These are phyloP conservation scores for Machimus rusticus DNA, from an alignment of 2,888 invertebrate species.

Conservation along the genomic window DNA sequence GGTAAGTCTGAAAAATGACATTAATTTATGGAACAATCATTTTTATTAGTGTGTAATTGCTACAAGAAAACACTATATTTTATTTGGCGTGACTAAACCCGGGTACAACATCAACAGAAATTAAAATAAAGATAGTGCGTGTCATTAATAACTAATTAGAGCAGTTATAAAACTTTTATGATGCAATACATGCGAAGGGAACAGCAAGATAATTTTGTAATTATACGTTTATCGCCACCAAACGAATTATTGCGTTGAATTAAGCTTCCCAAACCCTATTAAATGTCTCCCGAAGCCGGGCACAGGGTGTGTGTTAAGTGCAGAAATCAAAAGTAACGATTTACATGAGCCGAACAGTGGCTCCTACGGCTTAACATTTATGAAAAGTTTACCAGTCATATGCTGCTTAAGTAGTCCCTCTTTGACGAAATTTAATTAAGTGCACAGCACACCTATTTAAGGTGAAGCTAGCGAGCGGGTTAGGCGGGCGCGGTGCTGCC, in stretches of 20 bases:
- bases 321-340: conserved; percentile 2
- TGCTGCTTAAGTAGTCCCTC: conserved; percentile 18
- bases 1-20: too few species aligned
- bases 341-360: neutral
- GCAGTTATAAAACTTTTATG: neutral
- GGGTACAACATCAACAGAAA: neutral
- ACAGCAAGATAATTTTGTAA: neutral
- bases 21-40: neutral
- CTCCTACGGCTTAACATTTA: neutral
- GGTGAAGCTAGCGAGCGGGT: neutral
- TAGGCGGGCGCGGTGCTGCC: neutral
- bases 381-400: conserved; percentile 15
- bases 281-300: neutral
- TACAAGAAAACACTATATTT: neutral
- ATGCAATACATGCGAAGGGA: neutral
- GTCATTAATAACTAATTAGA: neutral
- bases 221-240: neutral
- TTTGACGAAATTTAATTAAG: conserved; percentile 28
- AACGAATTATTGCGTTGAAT: neutral
- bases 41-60: neutral
- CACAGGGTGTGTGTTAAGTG: neutral
- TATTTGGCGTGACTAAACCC: neutral
- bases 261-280: neutral
- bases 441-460: conserved; percentile 14
- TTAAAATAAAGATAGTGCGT: neutral